Evolutionary conservation across 2,797 vertebrate species (phyloP), one percentile per base, ranked within the genome.

Genomic region (Diplodus sargus): DNA sequence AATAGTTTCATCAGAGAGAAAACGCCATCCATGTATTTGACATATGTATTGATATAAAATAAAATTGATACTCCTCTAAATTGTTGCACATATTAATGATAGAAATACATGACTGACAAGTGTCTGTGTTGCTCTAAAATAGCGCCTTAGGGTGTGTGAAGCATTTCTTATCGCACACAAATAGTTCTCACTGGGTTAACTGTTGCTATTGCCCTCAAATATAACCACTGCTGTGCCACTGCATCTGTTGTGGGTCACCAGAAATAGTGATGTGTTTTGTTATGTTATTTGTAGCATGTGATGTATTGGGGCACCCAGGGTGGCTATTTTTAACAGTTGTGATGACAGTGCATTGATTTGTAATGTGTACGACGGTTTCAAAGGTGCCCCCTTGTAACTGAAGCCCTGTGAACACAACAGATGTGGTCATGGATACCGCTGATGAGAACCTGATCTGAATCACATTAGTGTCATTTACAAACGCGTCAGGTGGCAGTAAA

Each of bases 291-390:
- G 54, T 61, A 81, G 74, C 25, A 65, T 81, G 78, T 78, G 30
- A 79, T 70, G 62, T 74, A 62, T 23, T 43, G 74, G 62, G 74
- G 62, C 60, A 65, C 70, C 70, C 59, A 0, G 16, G 16, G n/a
- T 45, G 62, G 16, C 67, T 91, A 87, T 90, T 89, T 89, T 75
- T 64, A 84, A 82, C 57, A 17, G 28, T 22, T 59, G 16, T 28
- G 85, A 76, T 75, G 93, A 84, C 85, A 88, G 75, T 60, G 5
- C 42, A 23, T 72, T 90, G 89, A 93, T 91, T 89, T 92, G 82
- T 81, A 61, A 79, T 25, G 43, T 60, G 69, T 28, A 22, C 15
- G 28, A 54, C 18, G 11, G 77, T 70, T 87, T 74, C 56, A 57
- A 84, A 76, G 51, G 23, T 65, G 67, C 39, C 42, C 20, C 6